Evolutionary conservation across 2,888 invertebrate species (phyloP), one percentile per base, ranked within the genome.

Genomic region (Hipparchia sbordonii): DNA sequence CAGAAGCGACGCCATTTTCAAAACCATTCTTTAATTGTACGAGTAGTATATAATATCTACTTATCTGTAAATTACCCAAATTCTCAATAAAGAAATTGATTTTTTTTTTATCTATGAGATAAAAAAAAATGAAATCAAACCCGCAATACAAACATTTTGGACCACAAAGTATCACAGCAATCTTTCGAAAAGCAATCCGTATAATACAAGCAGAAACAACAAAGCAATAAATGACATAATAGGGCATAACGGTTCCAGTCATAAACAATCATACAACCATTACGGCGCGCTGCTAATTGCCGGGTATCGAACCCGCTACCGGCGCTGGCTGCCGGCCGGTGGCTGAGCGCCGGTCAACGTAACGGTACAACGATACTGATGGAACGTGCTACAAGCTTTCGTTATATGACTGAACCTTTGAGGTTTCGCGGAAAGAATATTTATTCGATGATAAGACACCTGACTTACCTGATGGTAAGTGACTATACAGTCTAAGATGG

Each of bases 261-360:
- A 70, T 70, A 63, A 72, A 71, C 70, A 67, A 74, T 74, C 56
- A 48, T 71, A 66, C 48, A 67, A 57, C 63, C 72, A 72, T 59
- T 70, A 70, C 52, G 59, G 13, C 39, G 70, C 72, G 72, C 65
- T 60, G 72, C 60, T 75, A 75, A 75, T 73, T 75, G 74, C 6
- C 74, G 74, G 74, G 72, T 74, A 71, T 75, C 74, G 74, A 75
- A 75, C 74, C 72, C 63, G 70, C 70, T 71, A 68, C 70, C 63
- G 57, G 48, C 63, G 67, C 72, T 72, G 59, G 70, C 70, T 71
- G 63, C 70, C 63, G 57, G 51, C 65, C 48, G 48, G 0, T 48
- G 7, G 48, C 48, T 6, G 23, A 60, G 59, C 45, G 57, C 13
- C 62, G 61, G 72, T 45, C 72, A 52, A 59, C 39, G 48, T 74